phyloP scores from a whole-genome alignment of 2,888 invertebrate species.

The Merodon equestris region DNA sequence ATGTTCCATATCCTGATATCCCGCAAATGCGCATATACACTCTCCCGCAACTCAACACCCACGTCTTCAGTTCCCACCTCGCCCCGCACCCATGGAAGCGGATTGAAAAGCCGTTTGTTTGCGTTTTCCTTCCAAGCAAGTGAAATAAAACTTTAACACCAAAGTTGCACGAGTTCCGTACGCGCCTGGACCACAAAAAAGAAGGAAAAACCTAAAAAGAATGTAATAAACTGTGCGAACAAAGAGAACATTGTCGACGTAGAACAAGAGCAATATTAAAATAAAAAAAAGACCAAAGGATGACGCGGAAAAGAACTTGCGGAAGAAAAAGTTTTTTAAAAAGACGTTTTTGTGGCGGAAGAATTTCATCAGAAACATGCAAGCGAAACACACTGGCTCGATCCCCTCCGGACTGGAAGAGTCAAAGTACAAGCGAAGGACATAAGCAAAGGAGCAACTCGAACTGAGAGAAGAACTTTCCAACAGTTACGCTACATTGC shows the following conservation, averaged over 20 bases:
- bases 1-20: conserved; percentile 39
- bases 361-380: conserved; percentile 63
- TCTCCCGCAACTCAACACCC: too few species aligned
- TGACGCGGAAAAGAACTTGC: conserved; percentile 30
- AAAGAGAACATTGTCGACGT: conserved; percentile 56
- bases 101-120: conserved; percentile 45
- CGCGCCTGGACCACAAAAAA: conserved; percentile 32
- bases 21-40: conserved; percentile 1
- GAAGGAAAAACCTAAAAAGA: conserved; percentile 25
- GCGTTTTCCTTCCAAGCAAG: conserved; percentile 27
- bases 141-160: conserved; percentile 41
- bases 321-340: conserved; percentile 60
- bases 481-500: conserved; percentile 52
- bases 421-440: conserved; percentile 41
- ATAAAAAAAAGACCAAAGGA: conserved; percentile 28
- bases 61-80: background rate
- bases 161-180: conserved; percentile 49
- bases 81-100: background rate
- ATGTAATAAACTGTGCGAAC: conserved; percentile 65
- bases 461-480: conserved; percentile 61
- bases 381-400: conserved; percentile 55
- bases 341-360: conserved; percentile 68
- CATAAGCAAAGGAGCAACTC: conserved; percentile 66
- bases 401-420: conserved; percentile 41
- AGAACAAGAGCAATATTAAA: conserved; percentile 17